Evolutionary conservation across 2,113 vertebrate species (phyloP), one percentile per base, ranked within the genome.

Genomic region (Microcebus jonahi): DNA sequence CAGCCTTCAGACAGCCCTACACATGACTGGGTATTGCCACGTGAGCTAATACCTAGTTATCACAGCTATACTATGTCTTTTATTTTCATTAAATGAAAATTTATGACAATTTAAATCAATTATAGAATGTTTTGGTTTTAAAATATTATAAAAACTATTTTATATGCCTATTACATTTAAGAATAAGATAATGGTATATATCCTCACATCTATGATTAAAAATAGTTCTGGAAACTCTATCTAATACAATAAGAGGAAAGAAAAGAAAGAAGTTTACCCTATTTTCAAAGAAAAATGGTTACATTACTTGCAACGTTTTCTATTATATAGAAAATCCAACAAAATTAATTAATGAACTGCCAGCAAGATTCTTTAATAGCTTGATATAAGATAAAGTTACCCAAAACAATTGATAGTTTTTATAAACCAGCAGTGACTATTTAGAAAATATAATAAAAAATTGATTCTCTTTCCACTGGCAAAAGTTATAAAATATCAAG

Each of bases 241-340:
- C n/a, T 88, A 87, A 63, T 48, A 18, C 9, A 70, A 29, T 82
- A 63, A 50, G 48, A 59, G 39, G 73, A 9, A 63, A 25, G 15
- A 48, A 87, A 70, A 31, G 8, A 48, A 73, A 84, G 20, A 88
- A 21, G 4, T 53, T 67, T 87, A 50, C 34, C 31, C 29, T 55
- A 81, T 86, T 95, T 84, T 90, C 20, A 76, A 81, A 61, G 27
- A 81, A 25, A 96, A 90, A 93, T 75, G 27, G 13, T 90, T 87
- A 76, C 10, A 90, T 85, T 59, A 67, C 15, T 89, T 29, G 21
- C 15, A 68, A 53, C 50, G 68, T 20, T 79, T 94, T 88, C 79
- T 42, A 79, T 36, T 5, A 76, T 4, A 73, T 34, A 70, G 29
- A 63, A 84, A 88, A 73, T 3, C 18, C n/a, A 39, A 50, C 18